These are phyloP conservation scores for Stictonetta naevosa DNA, from an alignment of 2,113 vertebrate genomes.

Conservation along the genomic window DNA sequence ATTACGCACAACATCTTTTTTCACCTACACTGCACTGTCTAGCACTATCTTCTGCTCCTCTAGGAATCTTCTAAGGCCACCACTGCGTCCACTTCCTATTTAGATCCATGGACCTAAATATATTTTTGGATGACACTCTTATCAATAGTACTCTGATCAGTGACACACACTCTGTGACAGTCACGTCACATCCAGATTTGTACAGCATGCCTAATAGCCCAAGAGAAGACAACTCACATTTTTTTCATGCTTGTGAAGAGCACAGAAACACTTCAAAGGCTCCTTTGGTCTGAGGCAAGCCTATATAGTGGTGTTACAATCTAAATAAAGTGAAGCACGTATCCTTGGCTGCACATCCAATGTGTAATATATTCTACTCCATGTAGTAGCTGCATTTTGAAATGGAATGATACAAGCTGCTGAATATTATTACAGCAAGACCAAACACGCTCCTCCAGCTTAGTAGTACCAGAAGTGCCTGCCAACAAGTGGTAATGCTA, in stretches of 20 bases:
- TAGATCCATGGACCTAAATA: background rate
- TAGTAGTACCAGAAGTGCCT: background rate
- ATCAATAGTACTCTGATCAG: background rate
- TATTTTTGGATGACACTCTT: background rate
- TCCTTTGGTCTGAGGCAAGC: background rate
- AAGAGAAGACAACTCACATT: background rate
- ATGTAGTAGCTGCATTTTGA: background rate
- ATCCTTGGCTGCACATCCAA: background rate
- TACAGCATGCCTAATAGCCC: background rate
- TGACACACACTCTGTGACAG: background rate
- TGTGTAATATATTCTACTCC: background rate
- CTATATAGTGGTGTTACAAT: rapidly evolving
- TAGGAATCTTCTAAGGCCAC: background rate
- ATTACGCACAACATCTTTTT: background rate
- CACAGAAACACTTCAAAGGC: background rate
- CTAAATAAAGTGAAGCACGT: background rate
- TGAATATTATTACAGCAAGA: background rate
- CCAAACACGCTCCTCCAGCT: background rate
- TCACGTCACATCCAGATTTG: background rate
- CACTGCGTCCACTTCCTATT: background rate
- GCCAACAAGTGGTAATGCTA: background rate
- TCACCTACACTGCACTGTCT: background rate
- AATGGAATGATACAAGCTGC: background rate
- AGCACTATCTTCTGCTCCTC: background rate
- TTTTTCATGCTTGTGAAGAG: background rate